These are phyloP conservation scores for Phainopepla nitens DNA, from an alignment of 2,113 vertebrate species.

Conservation along the genomic window DNA sequence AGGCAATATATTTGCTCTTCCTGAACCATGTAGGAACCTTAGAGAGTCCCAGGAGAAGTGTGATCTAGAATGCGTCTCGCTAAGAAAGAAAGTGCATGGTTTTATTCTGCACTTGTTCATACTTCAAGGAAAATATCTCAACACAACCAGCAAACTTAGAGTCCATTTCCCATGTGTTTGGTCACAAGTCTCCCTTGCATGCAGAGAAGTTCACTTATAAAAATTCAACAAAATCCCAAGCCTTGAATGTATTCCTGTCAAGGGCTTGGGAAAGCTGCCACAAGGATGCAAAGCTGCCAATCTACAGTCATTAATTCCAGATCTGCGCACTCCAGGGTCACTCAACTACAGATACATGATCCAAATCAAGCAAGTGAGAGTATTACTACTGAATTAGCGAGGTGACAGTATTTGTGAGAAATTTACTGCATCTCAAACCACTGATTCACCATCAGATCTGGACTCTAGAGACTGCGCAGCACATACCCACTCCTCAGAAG, in stretches of 20 bases:
- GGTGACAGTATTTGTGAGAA: not conserved
- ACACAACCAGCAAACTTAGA: not conserved
- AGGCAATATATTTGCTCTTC: not conserved
- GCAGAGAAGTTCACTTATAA: not conserved
- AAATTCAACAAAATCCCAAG: not conserved
- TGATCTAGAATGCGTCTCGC: not conserved
- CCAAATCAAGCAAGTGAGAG: not conserved
- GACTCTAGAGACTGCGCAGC: not conserved
- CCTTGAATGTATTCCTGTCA: not conserved
- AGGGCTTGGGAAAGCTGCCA: not conserved
- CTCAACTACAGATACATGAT: not conserved
- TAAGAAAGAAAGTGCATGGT: not conserved
- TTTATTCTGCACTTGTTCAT: not conserved
- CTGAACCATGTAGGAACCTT: not conserved
- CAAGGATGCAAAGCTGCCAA: not conserved
- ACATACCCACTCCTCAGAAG: not conserved
- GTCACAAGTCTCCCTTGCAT: not conserved
- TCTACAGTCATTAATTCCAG: not conserved
- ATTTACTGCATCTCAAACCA: not conserved
- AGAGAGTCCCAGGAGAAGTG: not conserved
- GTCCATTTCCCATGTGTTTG: not conserved
- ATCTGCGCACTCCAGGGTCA: not conserved
- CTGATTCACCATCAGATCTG: not conserved
- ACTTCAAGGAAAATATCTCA: not conserved
- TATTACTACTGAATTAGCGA: not conserved